phyloP scores from a whole-genome alignment of 2,113 vertebrate species.

The Engystomops pustulosus region DNA sequence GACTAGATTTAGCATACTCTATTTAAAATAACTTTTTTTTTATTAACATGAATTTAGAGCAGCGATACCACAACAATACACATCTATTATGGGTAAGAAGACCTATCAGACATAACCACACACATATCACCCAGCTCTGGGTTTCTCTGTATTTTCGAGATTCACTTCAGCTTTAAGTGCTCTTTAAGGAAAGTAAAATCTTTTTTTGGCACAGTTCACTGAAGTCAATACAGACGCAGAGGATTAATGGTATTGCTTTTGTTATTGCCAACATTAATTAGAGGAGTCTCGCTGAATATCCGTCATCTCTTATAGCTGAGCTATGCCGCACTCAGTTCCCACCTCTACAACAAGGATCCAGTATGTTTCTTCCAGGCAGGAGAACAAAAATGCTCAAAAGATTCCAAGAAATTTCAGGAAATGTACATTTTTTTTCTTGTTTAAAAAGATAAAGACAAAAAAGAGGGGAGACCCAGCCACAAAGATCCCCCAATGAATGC shows the following conservation, averaged over 20 bases:
- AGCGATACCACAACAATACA: neutral
- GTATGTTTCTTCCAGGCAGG: slow-evolving; percentile 25
- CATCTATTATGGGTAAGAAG: no score
- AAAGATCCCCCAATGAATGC: no score
- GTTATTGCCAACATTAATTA: slow-evolving; percentile 57
- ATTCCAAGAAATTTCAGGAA: slow-evolving; percentile 60
- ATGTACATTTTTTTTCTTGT: slow-evolving; percentile 31
- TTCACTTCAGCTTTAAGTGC: slow-evolving; percentile 61
- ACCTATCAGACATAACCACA: neutral
- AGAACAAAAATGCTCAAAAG: slow-evolving; percentile 36
- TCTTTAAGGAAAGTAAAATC: slow-evolving; percentile 63
- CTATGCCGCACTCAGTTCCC: slow-evolving; percentile 49
- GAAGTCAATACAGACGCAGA: slow-evolving; percentile 58
- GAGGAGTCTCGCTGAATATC: slow-evolving; percentile 51
- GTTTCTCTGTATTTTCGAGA: slow-evolving; percentile 41
- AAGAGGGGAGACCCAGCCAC: no score
- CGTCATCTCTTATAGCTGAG: slow-evolving; percentile 51
- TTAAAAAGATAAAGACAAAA: neutral
- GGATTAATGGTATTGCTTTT: slow-evolving; percentile 60
- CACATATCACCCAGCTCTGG: slow-evolving; percentile 26
- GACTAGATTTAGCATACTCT: neutral
- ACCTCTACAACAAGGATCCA: neutral
- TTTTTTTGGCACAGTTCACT: slow-evolving; percentile 63
- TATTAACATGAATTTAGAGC: neutral
- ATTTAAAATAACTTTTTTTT: neutral